phyloP scores from a whole-genome alignment of 2,113 vertebrate species.

The Misgurnus anguillicaudatus region DNA sequence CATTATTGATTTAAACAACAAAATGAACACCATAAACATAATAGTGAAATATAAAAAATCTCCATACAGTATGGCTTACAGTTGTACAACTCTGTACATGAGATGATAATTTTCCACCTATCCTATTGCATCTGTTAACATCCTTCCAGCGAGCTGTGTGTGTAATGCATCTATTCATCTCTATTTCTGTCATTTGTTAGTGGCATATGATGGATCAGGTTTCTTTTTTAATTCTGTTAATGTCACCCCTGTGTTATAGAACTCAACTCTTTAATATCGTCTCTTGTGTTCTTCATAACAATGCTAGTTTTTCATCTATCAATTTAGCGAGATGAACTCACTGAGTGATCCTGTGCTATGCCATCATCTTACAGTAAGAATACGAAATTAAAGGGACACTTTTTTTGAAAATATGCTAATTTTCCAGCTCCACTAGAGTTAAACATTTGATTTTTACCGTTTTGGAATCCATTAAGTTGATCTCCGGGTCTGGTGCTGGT shows the following conservation, averaged over 20 bases:
- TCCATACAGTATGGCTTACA: no score
- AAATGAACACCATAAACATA: no score
- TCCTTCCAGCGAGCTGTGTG: background rate
- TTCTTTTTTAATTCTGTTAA: constrained; percentile 19
- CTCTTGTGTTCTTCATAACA: constrained; percentile 34
- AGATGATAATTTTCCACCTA: background rate
- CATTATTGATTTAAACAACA: no score
- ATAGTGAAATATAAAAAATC: no score
- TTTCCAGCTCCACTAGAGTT: no score
- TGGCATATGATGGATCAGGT: background rate
- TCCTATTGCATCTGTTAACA: background rate
- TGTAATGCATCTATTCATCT: background rate
- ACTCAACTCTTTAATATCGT: background rate
- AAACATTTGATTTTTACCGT: no score
- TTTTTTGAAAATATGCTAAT: no score
- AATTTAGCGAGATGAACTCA: constrained; percentile 23
- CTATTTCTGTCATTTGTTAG: background rate
- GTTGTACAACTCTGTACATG: background rate
- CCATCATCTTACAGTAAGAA: constrained; percentile 4
- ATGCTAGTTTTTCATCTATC: constrained; percentile 20
- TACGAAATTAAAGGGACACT: no score
- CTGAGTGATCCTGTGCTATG: constrained; percentile 37
- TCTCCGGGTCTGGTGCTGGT: no score
- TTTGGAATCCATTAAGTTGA: no score
- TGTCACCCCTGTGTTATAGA: background rate